Evolutionary conservation across 2,113 vertebrate genomes (phyloP), one percentile per base, ranked within the genome.

Genomic region (Eira barbara): DNA sequence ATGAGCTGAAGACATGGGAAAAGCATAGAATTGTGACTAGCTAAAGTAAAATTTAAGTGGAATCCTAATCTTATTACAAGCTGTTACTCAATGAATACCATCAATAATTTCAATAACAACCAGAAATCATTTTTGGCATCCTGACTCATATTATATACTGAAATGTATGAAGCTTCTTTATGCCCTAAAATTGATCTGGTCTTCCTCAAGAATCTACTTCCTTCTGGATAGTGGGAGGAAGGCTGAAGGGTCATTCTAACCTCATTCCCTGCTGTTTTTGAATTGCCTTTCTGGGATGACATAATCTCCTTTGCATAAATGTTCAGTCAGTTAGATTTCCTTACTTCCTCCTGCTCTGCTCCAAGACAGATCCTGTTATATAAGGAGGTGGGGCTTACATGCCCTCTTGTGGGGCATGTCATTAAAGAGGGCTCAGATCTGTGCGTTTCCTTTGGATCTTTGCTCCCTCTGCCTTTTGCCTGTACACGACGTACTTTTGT

Each of bases 21-120:
- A 94, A 95, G 45, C 73, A 82, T 63, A 29, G 47, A 65, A 55
- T 34, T 74, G 29, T 90, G 85, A 65, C 78, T 65, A 9, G 39
- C 25, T 57, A 89, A 96, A 92, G 71, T 92, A 55, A 73, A 82
- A 90, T 65, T 95, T 9, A 73, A 92, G 42, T 80, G 31, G 84
- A 91, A 52, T 74, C 34, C 59, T 96, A 76, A 71, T 89, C 9
- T 89, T 97, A 88, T 49, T 91, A 86, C 4, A 80, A 76, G 42
- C 15, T 39, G 7, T 93, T 96, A 76, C 20, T 94, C 78, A 94
- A 39, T 21, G 27, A 55, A 79, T 95, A 88, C 8, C 63, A 91
- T 39, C 92, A 90, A 76, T 80, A 81, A 94, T 89, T 42, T 89
- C 61, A 85, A 10, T 85, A 90, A 93, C 45, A 67, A 61, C 27